Base-by-base conservation (phyloP, 2,113 vertebrate genomes). In the Chunga burmeisteri region DNA sequence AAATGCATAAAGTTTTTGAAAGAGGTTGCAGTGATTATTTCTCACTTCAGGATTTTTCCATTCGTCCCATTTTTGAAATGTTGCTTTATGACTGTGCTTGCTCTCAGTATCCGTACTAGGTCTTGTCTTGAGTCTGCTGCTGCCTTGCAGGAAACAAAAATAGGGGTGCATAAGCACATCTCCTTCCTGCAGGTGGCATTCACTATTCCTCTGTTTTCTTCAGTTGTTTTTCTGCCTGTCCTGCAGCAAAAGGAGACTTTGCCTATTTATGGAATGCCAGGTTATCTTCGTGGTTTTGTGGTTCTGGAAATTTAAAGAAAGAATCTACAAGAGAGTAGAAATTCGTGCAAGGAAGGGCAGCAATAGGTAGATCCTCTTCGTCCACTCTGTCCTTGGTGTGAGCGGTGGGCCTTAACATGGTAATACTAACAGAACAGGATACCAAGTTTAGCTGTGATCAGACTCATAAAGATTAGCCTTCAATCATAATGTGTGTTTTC, bases 401-500 rank as follows among this genome's bases (percentile, higher is more conserved):
- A 14, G 36, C 25, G 20, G 11, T 68, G 53, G 19, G 6, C 32
- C 49, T 27, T 56, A 16, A 16, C 2, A 0, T 13, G 17, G 30
- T 27, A 38, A 38, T 38, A 38, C 38, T 38, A 38, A 38, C 38
- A 38, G 38, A 38, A 38, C 38, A 38, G 38, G 38, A 38, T 38
- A 38, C 38, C 38, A 38, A 38, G 12, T 29, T 55, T 5, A 49
- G 20, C 8, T 0, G 0, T 0, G 13, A 18, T 72, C 70, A 50
- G 55, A 16, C 5, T 49, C 5, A 1, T 14, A 21, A 5, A 46
- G 16, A 16, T 30, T 0, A 52, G 13, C 20, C 47, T 84, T 78
- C 30, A 19, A 0, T 52, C 6, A 2, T 40, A 14, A 10, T 0
- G 0, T 1, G 0, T 27, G 15, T 87, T 81, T 47, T 30, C 11